Evolutionary conservation across 2,888 invertebrate species (phyloP).

Genomic region (Hirtodrosophila cameraria): DNA sequence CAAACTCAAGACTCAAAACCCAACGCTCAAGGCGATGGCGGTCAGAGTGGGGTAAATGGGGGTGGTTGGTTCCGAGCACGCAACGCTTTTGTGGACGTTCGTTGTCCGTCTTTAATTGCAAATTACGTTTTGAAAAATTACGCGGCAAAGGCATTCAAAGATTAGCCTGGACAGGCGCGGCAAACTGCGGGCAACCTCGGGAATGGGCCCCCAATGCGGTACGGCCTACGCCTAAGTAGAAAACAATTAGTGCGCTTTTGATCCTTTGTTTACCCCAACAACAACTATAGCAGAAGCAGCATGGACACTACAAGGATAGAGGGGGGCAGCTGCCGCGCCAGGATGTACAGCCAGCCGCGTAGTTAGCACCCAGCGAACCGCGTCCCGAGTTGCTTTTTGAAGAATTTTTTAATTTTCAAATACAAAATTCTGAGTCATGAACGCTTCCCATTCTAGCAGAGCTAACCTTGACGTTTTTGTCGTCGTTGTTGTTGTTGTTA

Average conservation of each 20-base stretch:
- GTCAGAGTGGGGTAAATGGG: not conserved
- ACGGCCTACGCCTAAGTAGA: conserved; percentile 66
- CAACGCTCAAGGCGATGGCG: conserved; percentile 50
- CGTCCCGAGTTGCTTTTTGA: conserved; percentile 56
- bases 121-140: conserved; percentile 80
- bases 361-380: conserved; percentile 74
- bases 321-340: conserved; percentile 5
- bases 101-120: conserved; percentile 77
- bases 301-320: conserved; percentile 33
- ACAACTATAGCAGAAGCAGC: conserved; percentile 48
- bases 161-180: conserved; percentile 57
- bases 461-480: not conserved
- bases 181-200: conserved; percentile 30
- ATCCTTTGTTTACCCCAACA: conserved; percentile 81
- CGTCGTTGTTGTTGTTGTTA: conserved; percentile 10
- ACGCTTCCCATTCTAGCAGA: conserved; percentile 15
- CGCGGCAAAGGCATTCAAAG: conserved; percentile 67
- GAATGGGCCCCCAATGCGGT: conserved; percentile 28
- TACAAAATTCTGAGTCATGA: conserved; percentile 70
- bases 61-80: conserved; percentile 9
- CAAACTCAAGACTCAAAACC: conserved; percentile 32
- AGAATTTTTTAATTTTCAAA: conserved; percentile 76
- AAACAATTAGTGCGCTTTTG: conserved; percentile 82
- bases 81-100: conserved; percentile 47
- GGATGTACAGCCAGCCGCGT: conserved; percentile 45